Percentiles rank a stretch among this genome's conserved stretches.
These are phyloP conservation scores for Syritta pipiens DNA, from an alignment of 2,888 invertebrate species.

Conservation along the genomic window DNA sequence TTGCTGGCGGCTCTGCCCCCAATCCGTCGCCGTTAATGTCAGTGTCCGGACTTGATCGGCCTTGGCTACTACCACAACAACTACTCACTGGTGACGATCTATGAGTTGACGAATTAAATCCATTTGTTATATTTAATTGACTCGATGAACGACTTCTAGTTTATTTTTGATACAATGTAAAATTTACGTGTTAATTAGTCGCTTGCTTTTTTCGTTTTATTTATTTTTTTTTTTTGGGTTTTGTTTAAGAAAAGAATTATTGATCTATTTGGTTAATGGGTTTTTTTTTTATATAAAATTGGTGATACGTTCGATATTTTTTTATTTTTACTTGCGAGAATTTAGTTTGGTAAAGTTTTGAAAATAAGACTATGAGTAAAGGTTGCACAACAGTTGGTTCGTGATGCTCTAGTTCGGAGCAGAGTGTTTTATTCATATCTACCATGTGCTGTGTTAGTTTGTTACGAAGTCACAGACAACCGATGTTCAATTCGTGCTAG, in stretches of 20 bases:
- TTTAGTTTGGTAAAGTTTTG: conserved; percentile 54
- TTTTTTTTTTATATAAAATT: conserved; percentile 49
- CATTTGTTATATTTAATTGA: conserved; percentile 80
- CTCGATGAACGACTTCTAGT: conserved; percentile 79
- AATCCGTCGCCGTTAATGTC: conserved; percentile 74
- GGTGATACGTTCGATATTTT: conserved; percentile 66
- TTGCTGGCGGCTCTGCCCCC: conserved; percentile 77
- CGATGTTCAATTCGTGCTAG: too few species aligned
- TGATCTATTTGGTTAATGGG: conserved; percentile 50
- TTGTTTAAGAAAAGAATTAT: conserved; percentile 22
- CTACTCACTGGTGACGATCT: conserved; percentile 80
- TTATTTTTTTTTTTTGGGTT: conserved; percentile 78
- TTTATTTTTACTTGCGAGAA: conserved; percentile 16
- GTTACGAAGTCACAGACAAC: too few species aligned
- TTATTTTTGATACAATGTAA: conserved; percentile 69
- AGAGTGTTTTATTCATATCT: too few species aligned
- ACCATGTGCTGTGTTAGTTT: too few species aligned
- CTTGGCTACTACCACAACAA: conserved; percentile 80
- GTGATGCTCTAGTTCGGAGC: too few species aligned
- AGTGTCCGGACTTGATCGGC: conserved; percentile 79
- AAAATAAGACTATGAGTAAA: conserved; percentile 2
- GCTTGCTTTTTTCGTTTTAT: conserved; percentile 32
- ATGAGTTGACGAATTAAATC: conserved; percentile 79
- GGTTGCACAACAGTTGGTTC: neutral
- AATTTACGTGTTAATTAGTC: conserved; percentile 64